Evolutionary conservation across 2,113 vertebrate species (phyloP).

Genomic region (Poeciliopsis occidentalis): DNA sequence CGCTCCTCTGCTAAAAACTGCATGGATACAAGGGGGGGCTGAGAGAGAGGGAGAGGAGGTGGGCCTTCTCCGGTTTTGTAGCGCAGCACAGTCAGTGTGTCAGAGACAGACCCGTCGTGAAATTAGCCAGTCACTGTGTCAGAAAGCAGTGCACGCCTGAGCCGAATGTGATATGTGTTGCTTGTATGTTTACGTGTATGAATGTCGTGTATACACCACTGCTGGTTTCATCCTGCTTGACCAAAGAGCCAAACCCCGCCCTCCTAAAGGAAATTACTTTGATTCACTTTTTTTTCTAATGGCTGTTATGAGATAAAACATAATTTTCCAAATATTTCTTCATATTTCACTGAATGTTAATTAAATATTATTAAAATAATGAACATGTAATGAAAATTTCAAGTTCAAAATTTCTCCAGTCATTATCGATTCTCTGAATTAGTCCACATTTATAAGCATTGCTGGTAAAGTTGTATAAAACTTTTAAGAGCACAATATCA

Average conservation of each 20-base stretch:
- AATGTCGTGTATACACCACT: conserved; percentile 18
- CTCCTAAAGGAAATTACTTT: conserved; percentile 21
- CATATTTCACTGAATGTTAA: not conserved
- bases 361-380: not conserved
- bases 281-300: not conserved
- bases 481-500: too few species aligned
- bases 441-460: too few species aligned
- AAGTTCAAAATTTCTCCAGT: not conserved
- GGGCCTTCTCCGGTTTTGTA: conserved; percentile 61
- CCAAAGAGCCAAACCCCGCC: conserved; percentile 57
- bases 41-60: conserved; percentile 24
- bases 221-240: conserved; percentile 45
- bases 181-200: not conserved
- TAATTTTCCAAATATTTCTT: not conserved
- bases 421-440: too few species aligned
- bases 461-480: too few species aligned
- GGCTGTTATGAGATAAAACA: too few species aligned
- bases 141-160: conserved; percentile 50
- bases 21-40: conserved; percentile 82
- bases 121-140: conserved; percentile 70
- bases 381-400: not conserved
- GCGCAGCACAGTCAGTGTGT: conserved; percentile 69
- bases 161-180: not conserved
- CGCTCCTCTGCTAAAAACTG: conserved; percentile 81
- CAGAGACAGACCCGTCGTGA: conserved; percentile 64